Base-by-base conservation (phyloP, 2,888 invertebrate species). In the Parapristionchus giblindavisi region DNA sequence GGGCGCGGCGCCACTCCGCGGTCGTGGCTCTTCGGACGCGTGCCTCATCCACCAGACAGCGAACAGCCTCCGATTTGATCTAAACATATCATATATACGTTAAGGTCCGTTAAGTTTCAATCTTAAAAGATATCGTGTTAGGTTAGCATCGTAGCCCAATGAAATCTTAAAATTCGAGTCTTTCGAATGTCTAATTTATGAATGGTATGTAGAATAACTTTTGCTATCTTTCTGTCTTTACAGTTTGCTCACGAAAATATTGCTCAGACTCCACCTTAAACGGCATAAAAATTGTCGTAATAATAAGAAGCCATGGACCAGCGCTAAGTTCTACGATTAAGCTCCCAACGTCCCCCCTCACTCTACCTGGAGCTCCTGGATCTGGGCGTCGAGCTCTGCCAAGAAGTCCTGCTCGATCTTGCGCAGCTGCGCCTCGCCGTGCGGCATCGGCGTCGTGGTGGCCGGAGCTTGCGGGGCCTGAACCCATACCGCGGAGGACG, bases 401-500 rank as follows among this genome's bases (percentile, higher is more conserved):
- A 73, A 61, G 48, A 73, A 73, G 27, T 73, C 73, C 48, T 61
- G 73, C 48, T 73, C 73, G 48, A 73, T 73, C 61, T 73, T 73
- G 36, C 73, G 43, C 36, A 73, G 36, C 2, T 38, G 40, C 3
- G 54, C 54, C 14, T 71, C 70, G 11, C 54, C 68, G 0, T 27
- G 34, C 0, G 52, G 51, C 40, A 54, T 8, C 6, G n/a, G 34
- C 1, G 32, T 36, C 5, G 27, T 52, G 0, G 51, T 24, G 24
- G 51, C 52, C 68, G 34, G 14, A 21, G 51, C 52, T 52, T 68
- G 27, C 29, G 63, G 14, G 43, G 6, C 63, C 63, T 43, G 14
- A 65, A 40, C 61, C 40, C 17, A 60, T n/a, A 36, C 38, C 21
- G 58, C 5, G 3, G 14, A 58, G 14, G 4, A 14, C 3, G 14